A percentile compares a stretch with the other conserved stretches of the same genome.
These are phyloP conservation scores for Vireo altiloquus DNA, from an alignment of 2,113 vertebrate species.

Conservation along the genomic window DNA sequence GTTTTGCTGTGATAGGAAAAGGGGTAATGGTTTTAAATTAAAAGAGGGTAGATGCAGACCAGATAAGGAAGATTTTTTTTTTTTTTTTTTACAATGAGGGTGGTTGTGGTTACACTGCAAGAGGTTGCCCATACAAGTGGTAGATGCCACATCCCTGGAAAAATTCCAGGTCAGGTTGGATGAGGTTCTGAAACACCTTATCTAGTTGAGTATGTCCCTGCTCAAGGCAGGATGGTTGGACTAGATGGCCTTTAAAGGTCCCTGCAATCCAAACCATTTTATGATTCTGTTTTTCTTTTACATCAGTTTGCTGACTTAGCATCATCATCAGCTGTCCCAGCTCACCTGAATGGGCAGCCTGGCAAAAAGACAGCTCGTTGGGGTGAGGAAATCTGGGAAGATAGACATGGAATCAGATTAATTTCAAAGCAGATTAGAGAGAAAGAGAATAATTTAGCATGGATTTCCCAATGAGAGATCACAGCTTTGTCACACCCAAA, in stretches of 20 bases:
- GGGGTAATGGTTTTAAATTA: not conserved
- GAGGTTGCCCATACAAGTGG: not conserved
- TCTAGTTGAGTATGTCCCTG: not conserved
- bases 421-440: not conserved
- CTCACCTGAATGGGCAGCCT: not conserved
- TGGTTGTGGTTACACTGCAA: not conserved
- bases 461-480: not conserved
- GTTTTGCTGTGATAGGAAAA: not conserved
- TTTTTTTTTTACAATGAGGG: not conserved
- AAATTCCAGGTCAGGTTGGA: not conserved
- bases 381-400: not conserved
- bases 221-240: not conserved
- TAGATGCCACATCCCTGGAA: not conserved
- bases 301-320: not conserved
- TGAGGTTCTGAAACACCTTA: not conserved
- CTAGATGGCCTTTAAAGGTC: not conserved
- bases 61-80: not conserved
- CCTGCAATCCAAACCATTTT: not conserved
- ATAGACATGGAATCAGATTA: not conserved
- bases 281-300: not conserved
- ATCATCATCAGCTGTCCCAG: not conserved
- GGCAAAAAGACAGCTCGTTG: not conserved
- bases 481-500: not conserved
- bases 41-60: not conserved
- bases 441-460: not conserved